phyloP scores from a whole-genome alignment of 2,797 vertebrate genomes.

The Megalops cyprinoides region DNA sequence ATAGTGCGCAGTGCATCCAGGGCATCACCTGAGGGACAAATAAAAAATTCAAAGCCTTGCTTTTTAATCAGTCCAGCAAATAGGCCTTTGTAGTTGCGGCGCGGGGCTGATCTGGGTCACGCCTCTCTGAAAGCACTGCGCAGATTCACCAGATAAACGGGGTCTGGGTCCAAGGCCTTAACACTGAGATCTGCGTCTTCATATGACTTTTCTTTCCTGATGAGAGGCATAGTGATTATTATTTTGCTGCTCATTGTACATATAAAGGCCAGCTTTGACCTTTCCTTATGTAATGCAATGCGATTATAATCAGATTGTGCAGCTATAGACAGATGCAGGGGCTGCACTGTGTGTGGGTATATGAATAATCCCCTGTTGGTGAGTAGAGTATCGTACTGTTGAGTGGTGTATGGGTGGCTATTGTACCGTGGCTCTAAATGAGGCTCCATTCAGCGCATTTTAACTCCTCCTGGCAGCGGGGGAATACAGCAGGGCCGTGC shows the following conservation, averaged over 20 bases:
- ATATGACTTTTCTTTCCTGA: slow-evolving; percentile 35
- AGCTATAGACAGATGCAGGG: background rate
- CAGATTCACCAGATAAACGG: background rate
- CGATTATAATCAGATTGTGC: slow-evolving; percentile 34
- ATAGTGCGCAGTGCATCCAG: background rate
- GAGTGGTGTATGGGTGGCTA: background rate
- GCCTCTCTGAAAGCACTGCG: background rate
- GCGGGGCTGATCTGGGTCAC: background rate
- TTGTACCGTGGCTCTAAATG: no score
- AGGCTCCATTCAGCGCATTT: no score
- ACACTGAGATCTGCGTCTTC: no score
- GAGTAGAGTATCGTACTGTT: background rate
- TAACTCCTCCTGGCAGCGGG: no score
- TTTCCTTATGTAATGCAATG: background rate
- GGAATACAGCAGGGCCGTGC: background rate
- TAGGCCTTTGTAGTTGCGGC: background rate
- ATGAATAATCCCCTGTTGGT: background rate
- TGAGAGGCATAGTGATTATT: background rate
- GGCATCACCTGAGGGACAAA: background rate
- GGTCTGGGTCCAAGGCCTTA: no score
- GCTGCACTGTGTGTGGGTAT: background rate
- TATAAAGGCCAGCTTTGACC: background rate
- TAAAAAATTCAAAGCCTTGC: background rate
- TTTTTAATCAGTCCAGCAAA: background rate
- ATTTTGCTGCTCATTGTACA: background rate